phyloP scores from a whole-genome alignment of 2,888 invertebrate species.

The Marasmarcha lunaedactyla region DNA sequence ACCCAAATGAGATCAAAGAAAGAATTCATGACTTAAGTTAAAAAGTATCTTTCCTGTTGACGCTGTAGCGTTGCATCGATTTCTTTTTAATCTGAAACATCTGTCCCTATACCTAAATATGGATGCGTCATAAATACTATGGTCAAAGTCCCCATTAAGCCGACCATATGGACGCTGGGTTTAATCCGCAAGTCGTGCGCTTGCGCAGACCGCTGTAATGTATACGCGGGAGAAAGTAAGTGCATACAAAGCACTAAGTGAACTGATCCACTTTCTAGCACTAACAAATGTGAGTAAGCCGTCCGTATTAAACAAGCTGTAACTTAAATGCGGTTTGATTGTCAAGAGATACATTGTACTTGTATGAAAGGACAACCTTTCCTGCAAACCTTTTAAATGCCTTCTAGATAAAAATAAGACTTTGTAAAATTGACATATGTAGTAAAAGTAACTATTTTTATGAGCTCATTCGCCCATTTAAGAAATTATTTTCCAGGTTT shows the following conservation, averaged over 20 bases:
- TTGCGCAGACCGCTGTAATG: conserved; percentile 39
- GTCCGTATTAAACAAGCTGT: background rate
- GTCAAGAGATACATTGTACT: too few species aligned
- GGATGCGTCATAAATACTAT: background rate
- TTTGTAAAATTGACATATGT: too few species aligned
- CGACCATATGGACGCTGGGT: background rate
- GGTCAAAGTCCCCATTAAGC: background rate
- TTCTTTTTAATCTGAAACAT: background rate
- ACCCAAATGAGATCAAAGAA: too few species aligned
- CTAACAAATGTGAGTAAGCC: conserved; percentile 31
- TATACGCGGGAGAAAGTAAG: conserved; percentile 59
- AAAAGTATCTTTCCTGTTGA: too few species aligned
- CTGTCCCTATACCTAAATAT: background rate
- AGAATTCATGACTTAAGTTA: too few species aligned
- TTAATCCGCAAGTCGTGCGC: conserved; percentile 40
- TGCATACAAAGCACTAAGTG: conserved; percentile 27
- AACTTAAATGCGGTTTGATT: background rate
- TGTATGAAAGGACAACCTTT: too few species aligned
- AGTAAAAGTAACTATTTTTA: too few species aligned
- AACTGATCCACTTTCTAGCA: conserved; percentile 52
- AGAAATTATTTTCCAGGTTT: too few species aligned
- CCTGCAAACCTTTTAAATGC: too few species aligned
- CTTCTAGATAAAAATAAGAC: too few species aligned
- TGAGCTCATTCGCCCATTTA: too few species aligned
- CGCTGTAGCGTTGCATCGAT: too few species aligned